A percentile compares a stretch with the other conserved stretches of the same genome.
Conservation (phyloP, 2,797 vertebrate species). For the Halcyon chelicuti region DNA sequence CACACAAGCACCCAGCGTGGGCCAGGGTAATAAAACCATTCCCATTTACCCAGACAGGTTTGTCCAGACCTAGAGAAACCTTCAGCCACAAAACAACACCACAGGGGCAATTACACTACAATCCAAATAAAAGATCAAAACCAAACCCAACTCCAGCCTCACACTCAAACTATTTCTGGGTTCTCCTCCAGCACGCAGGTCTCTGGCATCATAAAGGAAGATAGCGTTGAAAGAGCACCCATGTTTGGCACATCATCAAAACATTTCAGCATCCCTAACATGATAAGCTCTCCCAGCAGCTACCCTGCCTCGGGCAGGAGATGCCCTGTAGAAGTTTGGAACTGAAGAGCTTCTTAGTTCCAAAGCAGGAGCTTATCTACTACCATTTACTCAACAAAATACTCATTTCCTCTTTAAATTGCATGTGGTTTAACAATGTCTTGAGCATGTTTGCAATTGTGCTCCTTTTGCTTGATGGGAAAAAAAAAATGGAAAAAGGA, state of each 20-base stretch:
- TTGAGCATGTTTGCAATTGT: background rate
- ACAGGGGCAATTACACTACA: background rate
- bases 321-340: background rate
- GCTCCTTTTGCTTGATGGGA: background rate
- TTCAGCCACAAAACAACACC: background rate
- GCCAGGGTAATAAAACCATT: background rate
- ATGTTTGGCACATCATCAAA: background rate
- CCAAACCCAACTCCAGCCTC: background rate
- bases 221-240: background rate
- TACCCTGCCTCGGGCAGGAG: background rate
- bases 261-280: background rate
- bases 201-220: slow-evolving; percentile 1
- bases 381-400: slow-evolving; percentile 16
- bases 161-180: background rate
- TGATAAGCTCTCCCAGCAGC: background rate
- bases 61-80: background rate
- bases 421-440: background rate
- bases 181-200: background rate
- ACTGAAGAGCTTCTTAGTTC: background rate
- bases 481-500: background rate
- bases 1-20: background rate
- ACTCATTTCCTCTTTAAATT: slow-evolving; percentile 42
- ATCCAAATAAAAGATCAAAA: slow-evolving; percentile 12
- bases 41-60: background rate
- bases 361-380: slow-evolving; percentile 10